Conservation (phyloP, 2,888 invertebrate genomes). For the Caenorhabditis japonica region DNA sequence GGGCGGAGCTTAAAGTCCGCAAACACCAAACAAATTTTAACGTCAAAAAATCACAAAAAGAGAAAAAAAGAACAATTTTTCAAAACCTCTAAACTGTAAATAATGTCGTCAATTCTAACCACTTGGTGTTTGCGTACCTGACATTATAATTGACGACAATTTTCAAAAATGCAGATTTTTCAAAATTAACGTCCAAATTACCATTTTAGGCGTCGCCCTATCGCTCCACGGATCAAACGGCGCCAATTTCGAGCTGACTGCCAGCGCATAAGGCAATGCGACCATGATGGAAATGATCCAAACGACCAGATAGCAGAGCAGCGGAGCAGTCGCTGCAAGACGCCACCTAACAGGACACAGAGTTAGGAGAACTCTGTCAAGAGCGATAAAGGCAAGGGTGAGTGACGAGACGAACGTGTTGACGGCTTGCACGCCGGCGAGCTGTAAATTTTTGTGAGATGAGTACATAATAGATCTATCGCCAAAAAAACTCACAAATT, state of each 20-base stretch:
- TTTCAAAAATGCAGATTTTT: background rate
- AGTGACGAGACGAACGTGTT: constrained; percentile 76
- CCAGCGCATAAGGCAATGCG: constrained; percentile 73
- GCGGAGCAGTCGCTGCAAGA: constrained; percentile 73
- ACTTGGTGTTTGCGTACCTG: too few species aligned
- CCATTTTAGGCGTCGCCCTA: constrained; percentile 53
- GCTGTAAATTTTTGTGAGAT: constrained; percentile 62
- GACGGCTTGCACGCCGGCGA: constrained; percentile 75
- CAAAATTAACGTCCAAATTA: constrained; percentile 7
- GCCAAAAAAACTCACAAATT: constrained; percentile 60
- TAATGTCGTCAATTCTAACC: too few species aligned
- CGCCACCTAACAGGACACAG: constrained; percentile 75
- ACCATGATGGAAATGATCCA: constrained; percentile 74
- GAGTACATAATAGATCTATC: background rate
- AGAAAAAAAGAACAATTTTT: too few species aligned
- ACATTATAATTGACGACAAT: too few species aligned
- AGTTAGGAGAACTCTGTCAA: constrained; percentile 75
- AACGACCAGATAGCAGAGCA: constrained; percentile 71
- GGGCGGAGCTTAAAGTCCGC: too few species aligned
- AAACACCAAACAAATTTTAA: too few species aligned
- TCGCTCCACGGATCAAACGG: constrained; percentile 71
- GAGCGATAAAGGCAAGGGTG: constrained; percentile 74
- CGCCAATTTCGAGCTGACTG: constrained; percentile 69
- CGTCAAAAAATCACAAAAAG: too few species aligned
- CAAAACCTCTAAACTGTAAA: too few species aligned